These are phyloP conservation scores for Eurytoma californica DNA, from an alignment of 2,888 invertebrate species.

Conservation along the genomic window DNA sequence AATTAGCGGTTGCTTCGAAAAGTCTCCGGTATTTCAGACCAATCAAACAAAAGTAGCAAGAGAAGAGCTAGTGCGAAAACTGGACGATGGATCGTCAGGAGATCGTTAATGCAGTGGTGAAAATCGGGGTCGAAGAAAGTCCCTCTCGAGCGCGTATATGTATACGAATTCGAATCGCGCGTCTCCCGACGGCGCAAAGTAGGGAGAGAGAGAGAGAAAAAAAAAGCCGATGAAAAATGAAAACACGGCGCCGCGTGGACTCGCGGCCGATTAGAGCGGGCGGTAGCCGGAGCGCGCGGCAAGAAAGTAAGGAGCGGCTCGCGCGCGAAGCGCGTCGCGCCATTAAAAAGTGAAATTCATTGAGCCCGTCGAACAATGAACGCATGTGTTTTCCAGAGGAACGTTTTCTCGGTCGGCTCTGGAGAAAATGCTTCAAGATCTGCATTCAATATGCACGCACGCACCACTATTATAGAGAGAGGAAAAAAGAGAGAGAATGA, in stretches of 20 bases:
- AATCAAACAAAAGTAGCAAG: not conserved
- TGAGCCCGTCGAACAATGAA: conserved; percentile 53
- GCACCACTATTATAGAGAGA: not conserved
- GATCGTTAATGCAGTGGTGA: conserved; percentile 40
- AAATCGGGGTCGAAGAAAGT: conserved; percentile 60
- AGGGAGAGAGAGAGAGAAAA: not conserved
- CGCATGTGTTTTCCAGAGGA: conserved; percentile 21
- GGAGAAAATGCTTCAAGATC: conserved; percentile 32
- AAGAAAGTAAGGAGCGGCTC: conserved; percentile 56
- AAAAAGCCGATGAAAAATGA: conserved; percentile 8
- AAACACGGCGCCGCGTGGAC: not conserved
- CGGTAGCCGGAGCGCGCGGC: conserved; percentile 45
- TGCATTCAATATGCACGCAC: not conserved
- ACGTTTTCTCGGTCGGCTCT: conserved; percentile 13
- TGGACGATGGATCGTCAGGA: conserved; percentile 25
- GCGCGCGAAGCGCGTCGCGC: conserved; percentile 53
- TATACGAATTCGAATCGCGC: not conserved
- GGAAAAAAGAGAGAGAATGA: too few relatives aligned
- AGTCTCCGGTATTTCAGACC: conserved; percentile 21
- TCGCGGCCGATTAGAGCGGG: conserved; percentile 7
- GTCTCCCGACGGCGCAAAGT: not conserved
- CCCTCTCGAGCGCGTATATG: conserved; percentile 19
- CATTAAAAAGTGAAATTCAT: conserved; percentile 60
- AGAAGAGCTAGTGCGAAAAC: conserved; percentile 21
- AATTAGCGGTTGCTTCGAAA: not conserved